A percentile compares a stretch with the other conserved stretches of the same genome.
Conservation (phyloP, 2,113 vertebrate genomes). For the Scartelaos histophorus region DNA sequence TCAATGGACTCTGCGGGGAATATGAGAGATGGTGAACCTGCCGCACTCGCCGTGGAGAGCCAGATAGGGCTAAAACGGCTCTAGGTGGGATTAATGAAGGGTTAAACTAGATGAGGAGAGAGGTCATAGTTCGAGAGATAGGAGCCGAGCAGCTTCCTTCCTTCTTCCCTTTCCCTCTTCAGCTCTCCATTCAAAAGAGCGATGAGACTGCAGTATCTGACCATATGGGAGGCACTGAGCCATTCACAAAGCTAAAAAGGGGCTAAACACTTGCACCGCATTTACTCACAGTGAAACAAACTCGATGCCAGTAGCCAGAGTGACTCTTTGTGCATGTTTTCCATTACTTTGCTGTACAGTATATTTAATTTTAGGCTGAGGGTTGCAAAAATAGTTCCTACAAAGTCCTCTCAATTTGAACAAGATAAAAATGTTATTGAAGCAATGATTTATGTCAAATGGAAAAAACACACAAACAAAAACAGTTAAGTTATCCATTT, state of each 20-base stretch:
- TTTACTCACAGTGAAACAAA: neutral
- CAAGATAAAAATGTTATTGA: neutral
- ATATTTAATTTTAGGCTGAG: neutral
- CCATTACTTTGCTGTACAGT: neutral
- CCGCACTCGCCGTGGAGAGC: conserved; percentile 9
- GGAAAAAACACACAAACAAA: neutral
- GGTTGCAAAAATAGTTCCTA: neutral
- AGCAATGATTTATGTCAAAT: neutral
- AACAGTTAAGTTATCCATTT: neutral
- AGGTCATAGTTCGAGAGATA: conserved; percentile 30
- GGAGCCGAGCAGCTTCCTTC: conserved; percentile 13
- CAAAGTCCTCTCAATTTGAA: neutral
- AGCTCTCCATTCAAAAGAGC: conserved; percentile 11
- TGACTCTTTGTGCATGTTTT: neutral
- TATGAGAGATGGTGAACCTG: conserved; percentile 19
- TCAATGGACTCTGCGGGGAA: conserved; percentile 61
- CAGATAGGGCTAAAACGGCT: conserved; percentile 37
- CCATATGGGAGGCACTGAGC: conserved; percentile 9
- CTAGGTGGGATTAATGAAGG: conserved; percentile 55
- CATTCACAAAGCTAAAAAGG: conserved; percentile 6
- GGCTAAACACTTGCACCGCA: conserved; percentile 9
- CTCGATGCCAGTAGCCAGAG: neutral
- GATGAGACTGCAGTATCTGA: conserved; percentile 31
- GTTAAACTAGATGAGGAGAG: conserved; percentile 60
- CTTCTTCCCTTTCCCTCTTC: conserved; percentile 19